phyloP scores from a whole-genome alignment of 92 coral and sea anemone genomes.

The Porites rus region DNA sequence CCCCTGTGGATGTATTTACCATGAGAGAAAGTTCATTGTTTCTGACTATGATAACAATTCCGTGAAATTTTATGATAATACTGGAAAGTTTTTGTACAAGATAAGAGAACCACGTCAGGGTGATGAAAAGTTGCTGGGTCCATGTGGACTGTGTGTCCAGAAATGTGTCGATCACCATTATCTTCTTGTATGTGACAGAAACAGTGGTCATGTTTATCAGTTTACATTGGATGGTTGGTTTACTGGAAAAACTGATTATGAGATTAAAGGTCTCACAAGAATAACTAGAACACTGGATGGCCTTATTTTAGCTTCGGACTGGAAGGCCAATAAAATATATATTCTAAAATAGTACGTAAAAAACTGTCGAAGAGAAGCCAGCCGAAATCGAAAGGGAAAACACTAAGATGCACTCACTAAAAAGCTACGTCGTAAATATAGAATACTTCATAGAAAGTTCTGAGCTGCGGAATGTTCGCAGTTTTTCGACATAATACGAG shows the following conservation, averaged over 20 bases:
- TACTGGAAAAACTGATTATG: neutral
- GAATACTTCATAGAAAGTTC: too few relatives aligned
- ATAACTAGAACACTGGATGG: neutral
- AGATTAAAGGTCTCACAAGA: neutral
- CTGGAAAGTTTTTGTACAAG: neutral
- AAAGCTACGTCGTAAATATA: too few relatives aligned
- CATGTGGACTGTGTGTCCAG: neutral
- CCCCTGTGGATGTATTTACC: neutral
- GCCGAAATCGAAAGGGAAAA: too few relatives aligned
- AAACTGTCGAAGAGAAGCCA: too few relatives aligned
- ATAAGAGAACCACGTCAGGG: neutral
- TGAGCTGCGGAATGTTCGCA: too few relatives aligned
- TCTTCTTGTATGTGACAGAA: neutral
- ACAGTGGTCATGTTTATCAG: neutral
- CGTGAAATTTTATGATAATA: neutral
- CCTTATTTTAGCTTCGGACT: neutral
- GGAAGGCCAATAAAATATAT: neutral
- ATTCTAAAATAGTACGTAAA: neutral
- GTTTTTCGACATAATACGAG: too few relatives aligned
- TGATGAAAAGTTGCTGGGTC: neutral
- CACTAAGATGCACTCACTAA: too few relatives aligned
- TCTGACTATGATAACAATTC: neutral
- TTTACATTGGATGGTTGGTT: neutral
- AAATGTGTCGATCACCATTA: neutral
- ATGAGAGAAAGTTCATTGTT: neutral